Evolutionary conservation across 2,113 vertebrate species (phyloP), one percentile per base, ranked within the genome.

Genomic region (Himantopus leucocephalus): DNA sequence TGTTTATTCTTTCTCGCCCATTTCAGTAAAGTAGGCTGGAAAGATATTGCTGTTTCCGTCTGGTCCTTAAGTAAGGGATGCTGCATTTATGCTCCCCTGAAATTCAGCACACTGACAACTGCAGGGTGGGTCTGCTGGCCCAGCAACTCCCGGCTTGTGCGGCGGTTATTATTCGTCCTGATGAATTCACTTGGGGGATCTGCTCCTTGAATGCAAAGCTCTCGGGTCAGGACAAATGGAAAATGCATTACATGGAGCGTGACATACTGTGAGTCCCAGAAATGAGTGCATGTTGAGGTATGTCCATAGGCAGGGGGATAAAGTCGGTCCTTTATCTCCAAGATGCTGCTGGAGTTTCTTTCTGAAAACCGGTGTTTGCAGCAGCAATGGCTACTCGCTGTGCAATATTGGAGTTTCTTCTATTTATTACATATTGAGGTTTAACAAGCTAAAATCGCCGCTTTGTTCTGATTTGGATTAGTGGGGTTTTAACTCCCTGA

Each of bases 121-220:
- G 58, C 78, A 66, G 90, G 87, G 43, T 92, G 81, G 84, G 88
- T 93, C 81, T 94, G 71, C 73, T 90, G 84, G 93, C 52, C 84
- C 73, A 89, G 93, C 87, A 92, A 37, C 73, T 67, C 93, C 50
- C 7, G 14, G 73, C 81, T 30, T 0, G 2, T 68, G 64, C 14
- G 3, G 0, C 63, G 66, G 70, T 75, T 91, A 60, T 89, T 92
- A 75, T 78, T 94, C 34, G 73, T 79, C 58, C 73, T 92, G 94
- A 81, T 79, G 79, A 91, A 92, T 79, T 94, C 86, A 71, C 63
- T 1, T 62, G 74, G 66, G 64, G 45, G 17, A 80, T 74, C 87
- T 59, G 59, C 48, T 92, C 45, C 86, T 53, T 45, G 63, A 79
- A 90, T 71, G 63, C 92, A 90, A 78, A 92, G 74, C 89, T 94